Evolutionary conservation across 2,113 vertebrate genomes (phyloP).

Genomic region (Ameiurus melas): DNA sequence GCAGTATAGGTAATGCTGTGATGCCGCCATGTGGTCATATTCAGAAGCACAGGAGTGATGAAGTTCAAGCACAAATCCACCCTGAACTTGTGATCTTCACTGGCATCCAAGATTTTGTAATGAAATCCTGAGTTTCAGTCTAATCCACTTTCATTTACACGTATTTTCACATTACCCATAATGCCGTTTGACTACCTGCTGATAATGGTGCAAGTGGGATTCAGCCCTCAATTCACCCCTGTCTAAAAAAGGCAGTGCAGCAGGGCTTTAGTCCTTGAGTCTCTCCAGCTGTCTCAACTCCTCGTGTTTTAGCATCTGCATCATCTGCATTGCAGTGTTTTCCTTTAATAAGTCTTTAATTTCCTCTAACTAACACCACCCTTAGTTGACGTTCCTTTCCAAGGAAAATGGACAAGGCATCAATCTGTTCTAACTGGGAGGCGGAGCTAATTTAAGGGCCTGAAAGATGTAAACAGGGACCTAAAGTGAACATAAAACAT

Average conservation of each 20-base stretch:
- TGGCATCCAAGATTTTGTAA: neutral
- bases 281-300: neutral
- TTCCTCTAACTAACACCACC: neutral
- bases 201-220: neutral
- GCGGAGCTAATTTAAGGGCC: neutral
- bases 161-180: neutral
- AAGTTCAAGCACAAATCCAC: neutral
- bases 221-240: neutral
- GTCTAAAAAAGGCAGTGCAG: neutral
- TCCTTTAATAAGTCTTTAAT: neutral
- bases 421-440: neutral
- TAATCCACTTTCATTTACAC: neutral
- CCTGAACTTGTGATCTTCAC: neutral
- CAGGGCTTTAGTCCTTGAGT: neutral
- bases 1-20: neutral
- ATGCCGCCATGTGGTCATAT: conserved; percentile 28
- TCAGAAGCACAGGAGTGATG: neutral
- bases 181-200: neutral
- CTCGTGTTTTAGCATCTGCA: neutral
- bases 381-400: neutral
- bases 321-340: neutral
- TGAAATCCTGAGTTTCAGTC: neutral
- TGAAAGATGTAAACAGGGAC: neutral
- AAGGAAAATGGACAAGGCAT: neutral
- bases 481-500: neutral